phyloP scores from a whole-genome alignment of 2,888 invertebrate species.

The Mythimna lalbum region DNA sequence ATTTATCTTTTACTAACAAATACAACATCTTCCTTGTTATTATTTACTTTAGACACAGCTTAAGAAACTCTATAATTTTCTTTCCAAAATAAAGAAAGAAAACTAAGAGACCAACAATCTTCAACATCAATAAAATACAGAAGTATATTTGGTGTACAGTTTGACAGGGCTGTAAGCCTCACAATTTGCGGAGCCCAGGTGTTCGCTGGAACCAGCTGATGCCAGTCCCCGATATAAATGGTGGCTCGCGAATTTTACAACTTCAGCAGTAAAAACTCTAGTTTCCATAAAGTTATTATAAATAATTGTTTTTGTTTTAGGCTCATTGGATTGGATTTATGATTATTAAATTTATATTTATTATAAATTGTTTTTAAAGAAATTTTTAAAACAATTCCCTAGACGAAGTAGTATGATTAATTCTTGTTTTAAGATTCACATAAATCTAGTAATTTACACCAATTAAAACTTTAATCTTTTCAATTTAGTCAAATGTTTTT shows the following conservation, averaged over 20 bases:
- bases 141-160: constrained; percentile 38
- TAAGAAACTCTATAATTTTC: background rate
- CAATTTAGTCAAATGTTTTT: background rate
- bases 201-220: constrained; percentile 30
- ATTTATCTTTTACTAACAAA: too few species aligned
- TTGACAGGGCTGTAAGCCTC: constrained; percentile 41
- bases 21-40: too few species aligned
- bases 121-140: constrained; percentile 32
- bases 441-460: background rate
- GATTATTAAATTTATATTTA: constrained; percentile 6
- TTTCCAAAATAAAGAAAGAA: background rate
- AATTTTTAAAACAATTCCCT: background rate
- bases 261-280: constrained; percentile 32
- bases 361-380: background rate
- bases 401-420: background rate
- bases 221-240: constrained; percentile 43
- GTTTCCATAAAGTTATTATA: constrained; percentile 41
- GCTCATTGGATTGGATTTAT: constrained; percentile 8
- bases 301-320: constrained; percentile 53
- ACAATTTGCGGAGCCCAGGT: constrained; percentile 52
- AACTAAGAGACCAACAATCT: background rate
- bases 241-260: constrained; percentile 38
- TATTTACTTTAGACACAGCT: too few species aligned
- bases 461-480: background rate
- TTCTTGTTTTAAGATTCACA: constrained; percentile 2